Evolutionary conservation across 2,888 invertebrate genomes (phyloP), one percentile per base, ranked within the genome.

Genomic region (Pyrochroa serraticornis): DNA sequence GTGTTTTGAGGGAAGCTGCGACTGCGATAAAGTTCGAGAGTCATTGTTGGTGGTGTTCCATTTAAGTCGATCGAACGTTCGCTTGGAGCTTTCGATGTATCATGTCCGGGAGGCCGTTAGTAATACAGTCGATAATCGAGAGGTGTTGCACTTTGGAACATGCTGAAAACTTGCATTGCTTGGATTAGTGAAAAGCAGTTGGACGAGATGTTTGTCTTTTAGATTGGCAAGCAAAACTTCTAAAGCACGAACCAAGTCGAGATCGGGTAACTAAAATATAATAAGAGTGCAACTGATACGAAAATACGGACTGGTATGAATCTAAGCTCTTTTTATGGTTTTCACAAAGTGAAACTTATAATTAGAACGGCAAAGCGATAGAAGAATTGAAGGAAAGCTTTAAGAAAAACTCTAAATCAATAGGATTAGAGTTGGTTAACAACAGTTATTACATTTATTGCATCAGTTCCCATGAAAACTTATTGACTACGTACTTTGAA

Each of bases 181-280:
- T 10, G 55, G 65, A 63, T 63, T 63, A 63, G 48, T 47, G 48
- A 37, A 62, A 60, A 65, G 55, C 60, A 62, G 38, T 65, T 63
- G 44, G 50, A 37, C 49, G 56, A 60, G 58, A 63, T 65, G 62
- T 65, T 65, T 65, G 63, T 65, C 63, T 65, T 62, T 14, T 12
- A 47, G 65, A 65, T 65, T 65, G 62, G 53, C 44, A 59, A 58
- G 57, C 48, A 44, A 45, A 57, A 59, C 53, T 60, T 62, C 51
- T 53, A 57, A 59, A 59, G 57, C 65, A 56, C 53, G 14, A 22
- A 48, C 46, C 58, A 44, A 57, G 49, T 51, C 39, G 32, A 38
- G 55, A 47, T 52, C 50, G 22, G 22, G 5, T 42, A 56, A 57
- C 51, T 54, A 42, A 60, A 60, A 42, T 42, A 42, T 42, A 42